phyloP scores from a whole-genome alignment of 2,797 vertebrate genomes.

The Melanotaenia boesemani region DNA sequence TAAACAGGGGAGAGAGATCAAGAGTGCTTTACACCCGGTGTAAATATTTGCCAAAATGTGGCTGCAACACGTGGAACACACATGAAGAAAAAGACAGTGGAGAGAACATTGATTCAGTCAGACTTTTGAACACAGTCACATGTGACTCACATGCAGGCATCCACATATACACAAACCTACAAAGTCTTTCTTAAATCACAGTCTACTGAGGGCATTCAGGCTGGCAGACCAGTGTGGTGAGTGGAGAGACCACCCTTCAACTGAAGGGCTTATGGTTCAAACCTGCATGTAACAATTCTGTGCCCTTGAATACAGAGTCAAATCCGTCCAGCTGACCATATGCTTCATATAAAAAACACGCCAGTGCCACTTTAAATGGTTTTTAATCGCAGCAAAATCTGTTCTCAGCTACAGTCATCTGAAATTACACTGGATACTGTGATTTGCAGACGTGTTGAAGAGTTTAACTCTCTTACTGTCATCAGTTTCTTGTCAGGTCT shows the following conservation, averaged over 20 bases:
- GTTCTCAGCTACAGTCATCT: constrained; percentile 16
- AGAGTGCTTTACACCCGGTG: constrained; percentile 85
- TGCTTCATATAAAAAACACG: constrained; percentile 46
- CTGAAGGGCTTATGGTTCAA: constrained; percentile 45
- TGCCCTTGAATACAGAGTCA: constrained; percentile 53
- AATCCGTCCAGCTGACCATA: constrained; percentile 40
- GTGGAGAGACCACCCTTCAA: constrained; percentile 58
- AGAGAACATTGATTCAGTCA: constrained; percentile 63
- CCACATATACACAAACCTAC: constrained; percentile 58
- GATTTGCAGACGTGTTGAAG: constrained; percentile 51
- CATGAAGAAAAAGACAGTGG: constrained; percentile 79
- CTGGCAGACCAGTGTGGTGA: constrained; percentile 43
- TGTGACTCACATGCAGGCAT: constrained; percentile 57
- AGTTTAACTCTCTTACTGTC: constrained; percentile 49
- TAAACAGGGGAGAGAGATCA: constrained; percentile 87
- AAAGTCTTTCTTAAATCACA: constrained; percentile 55
- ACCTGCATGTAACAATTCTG: constrained; percentile 37
- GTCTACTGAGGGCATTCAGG: constrained; percentile 46
- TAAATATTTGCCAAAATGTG: constrained; percentile 88
- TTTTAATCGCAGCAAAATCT: constrained; percentile 39
- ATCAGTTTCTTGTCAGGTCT: constrained; percentile 37
- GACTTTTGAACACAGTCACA: constrained; percentile 65
- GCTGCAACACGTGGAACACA: constrained; percentile 86
- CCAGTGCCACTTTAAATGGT: constrained; percentile 23
- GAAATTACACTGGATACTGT: constrained; percentile 26